Evolutionary conservation across 2,797 vertebrate species (phyloP).

Genomic region (Danio aesculapii): DNA sequence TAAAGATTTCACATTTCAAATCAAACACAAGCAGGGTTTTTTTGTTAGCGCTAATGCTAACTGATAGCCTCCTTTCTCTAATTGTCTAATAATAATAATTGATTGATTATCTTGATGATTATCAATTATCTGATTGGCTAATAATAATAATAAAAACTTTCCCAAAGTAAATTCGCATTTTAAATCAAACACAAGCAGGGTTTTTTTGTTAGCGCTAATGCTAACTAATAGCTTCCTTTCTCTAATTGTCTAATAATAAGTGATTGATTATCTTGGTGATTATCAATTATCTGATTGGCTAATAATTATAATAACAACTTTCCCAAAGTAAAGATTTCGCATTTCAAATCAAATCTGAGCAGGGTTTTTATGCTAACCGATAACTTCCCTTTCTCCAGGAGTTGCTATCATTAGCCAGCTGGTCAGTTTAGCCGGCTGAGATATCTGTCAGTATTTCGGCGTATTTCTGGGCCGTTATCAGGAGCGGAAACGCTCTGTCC

Average conservation of each 20-base stretch:
- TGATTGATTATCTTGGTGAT: too few relatives aligned
- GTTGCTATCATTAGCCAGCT: constrained; percentile 23
- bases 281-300: too few relatives aligned
- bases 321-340: too few relatives aligned
- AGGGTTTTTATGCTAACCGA: not conserved
- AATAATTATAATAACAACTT: too few relatives aligned
- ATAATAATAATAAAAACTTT: too few relatives aligned
- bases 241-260: too few relatives aligned
- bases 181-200: too few relatives aligned
- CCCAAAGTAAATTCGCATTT: too few relatives aligned
- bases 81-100: too few relatives aligned
- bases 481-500: constrained; percentile 89
- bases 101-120: too few relatives aligned
- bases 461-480: constrained; percentile 85
- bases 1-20: too few relatives aligned
- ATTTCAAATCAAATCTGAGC: not conserved
- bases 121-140: too few relatives aligned
- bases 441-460: constrained; percentile 64
- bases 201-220: not conserved
- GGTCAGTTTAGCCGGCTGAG: not conserved
- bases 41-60: not conserved
- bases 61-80: not conserved
- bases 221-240: not conserved
- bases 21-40: not conserved
- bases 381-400: not conserved